Percentiles rank a stretch among this genome's conserved stretches.
Conservation (phyloP, 2,888 invertebrate genomes). For the Acleris cristana region DNA sequence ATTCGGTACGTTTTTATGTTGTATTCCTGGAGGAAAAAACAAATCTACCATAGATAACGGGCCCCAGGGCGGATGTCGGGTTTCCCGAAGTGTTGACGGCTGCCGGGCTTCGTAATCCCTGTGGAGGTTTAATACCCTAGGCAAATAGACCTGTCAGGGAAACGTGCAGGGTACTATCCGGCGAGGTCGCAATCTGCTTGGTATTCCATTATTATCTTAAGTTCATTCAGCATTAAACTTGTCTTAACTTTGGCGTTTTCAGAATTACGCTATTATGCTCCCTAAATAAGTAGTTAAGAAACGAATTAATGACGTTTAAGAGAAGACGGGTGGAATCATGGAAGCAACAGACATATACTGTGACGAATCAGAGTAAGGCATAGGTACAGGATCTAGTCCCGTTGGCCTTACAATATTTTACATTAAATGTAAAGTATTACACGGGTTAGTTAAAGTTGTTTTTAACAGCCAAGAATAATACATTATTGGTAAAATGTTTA, state of each 20-base stretch:
- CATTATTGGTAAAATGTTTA: not conserved
- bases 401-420: no score
- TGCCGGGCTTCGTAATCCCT: slow-evolving; percentile 51
- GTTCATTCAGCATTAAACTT: not conserved
- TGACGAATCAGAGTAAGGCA: no score
- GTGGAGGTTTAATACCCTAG: slow-evolving; percentile 54
- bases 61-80: slow-evolving; percentile 31
- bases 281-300: no score
- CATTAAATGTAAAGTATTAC: no score
- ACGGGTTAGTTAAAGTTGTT: no score
- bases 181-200: slow-evolving; percentile 12
- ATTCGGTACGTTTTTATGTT: slow-evolving; percentile 5
- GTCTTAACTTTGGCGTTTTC: not conserved
- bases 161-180: slow-evolving; percentile 31
- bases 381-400: no score
- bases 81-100: slow-evolving; percentile 54
- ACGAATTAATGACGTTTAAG: no score
- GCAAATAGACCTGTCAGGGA: slow-evolving; percentile 50
- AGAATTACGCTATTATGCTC: no score
- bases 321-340: no score
- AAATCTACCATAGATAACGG: slow-evolving; percentile 32
- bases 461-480: not conserved
- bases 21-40: slow-evolving; percentile 30
- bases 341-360: no score
- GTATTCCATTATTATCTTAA: slow-evolving; percentile 1